Percentiles rank a stretch among this genome's conserved stretches.
Conservation (phyloP, 2,797 vertebrate species). For the Oreortyx pictus region DNA sequence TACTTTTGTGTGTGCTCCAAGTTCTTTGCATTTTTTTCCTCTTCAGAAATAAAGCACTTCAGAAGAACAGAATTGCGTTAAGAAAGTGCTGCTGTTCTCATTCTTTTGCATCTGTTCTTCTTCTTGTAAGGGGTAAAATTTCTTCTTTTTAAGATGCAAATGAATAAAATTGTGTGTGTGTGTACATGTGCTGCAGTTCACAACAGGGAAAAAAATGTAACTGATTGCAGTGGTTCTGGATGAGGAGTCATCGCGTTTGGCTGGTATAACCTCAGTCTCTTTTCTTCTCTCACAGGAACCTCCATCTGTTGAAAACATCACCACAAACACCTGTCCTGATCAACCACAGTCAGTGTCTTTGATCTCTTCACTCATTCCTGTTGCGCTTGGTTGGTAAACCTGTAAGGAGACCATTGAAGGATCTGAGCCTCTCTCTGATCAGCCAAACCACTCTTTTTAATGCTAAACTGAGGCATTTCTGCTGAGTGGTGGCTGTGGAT, state of each 20-base stretch:
- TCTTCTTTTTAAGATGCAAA: constrained; percentile 47
- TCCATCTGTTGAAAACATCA: constrained; percentile 73
- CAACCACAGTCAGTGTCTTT: constrained; percentile 73
- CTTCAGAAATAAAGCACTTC: constrained; percentile 81
- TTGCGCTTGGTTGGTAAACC: constrained; percentile 66
- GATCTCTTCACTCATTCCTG: constrained; percentile 68
- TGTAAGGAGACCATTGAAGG: constrained; percentile 57
- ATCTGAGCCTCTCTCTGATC: constrained; percentile 64
- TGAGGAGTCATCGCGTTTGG: constrained; percentile 53
- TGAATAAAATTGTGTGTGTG: constrained; percentile 22
- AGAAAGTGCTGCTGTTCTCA: constrained; percentile 55
- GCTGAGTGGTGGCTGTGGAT: constrained; percentile 72
- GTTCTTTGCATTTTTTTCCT: constrained; percentile 77
- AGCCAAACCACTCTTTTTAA: constrained; percentile 69
- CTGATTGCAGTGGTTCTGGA: constrained; percentile 55
- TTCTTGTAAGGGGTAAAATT: constrained; percentile 21
- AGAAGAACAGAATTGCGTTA: constrained; percentile 78
- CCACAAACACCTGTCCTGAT: constrained; percentile 71
- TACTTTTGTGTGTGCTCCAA: constrained; percentile 82
- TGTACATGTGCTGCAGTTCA: not conserved
- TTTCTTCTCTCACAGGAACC: constrained; percentile 70
- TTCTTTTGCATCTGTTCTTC: constrained; percentile 68
- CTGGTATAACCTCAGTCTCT: constrained; percentile 68
- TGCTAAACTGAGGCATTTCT: constrained; percentile 42
- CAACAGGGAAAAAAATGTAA: constrained; percentile 35